Conservation (phyloP, 2,888 invertebrate species). For the Mermis nigrescens region DNA sequence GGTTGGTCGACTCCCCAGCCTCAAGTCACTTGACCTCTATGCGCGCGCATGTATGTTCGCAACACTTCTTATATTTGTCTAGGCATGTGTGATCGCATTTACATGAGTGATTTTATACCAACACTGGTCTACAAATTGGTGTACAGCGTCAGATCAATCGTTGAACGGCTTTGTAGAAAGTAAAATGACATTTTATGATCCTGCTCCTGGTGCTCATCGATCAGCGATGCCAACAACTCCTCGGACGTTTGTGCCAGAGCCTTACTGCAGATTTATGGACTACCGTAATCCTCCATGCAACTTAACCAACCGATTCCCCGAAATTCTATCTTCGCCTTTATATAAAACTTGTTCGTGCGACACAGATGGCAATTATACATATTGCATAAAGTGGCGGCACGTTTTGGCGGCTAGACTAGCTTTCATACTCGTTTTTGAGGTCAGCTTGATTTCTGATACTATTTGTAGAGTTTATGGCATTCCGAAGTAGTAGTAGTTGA, state of each 20-base stretch:
- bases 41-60: too few species aligned
- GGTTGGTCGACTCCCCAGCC: too few species aligned
- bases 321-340: background rate
- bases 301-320: too few species aligned
- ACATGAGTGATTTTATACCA: slow-evolving; percentile 91
- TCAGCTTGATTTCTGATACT: too few species aligned
- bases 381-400: slow-evolving; percentile 76
- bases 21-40: too few species aligned
- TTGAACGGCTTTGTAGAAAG: slow-evolving; percentile 65
- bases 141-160: slow-evolving; percentile 50
- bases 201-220: too few species aligned
- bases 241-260: too few species aligned
- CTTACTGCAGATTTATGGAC: slow-evolving; percentile 47
- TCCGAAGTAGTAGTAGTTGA: too few species aligned
- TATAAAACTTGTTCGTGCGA: slow-evolving; percentile 6
- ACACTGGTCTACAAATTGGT: slow-evolving; percentile 72
- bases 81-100: slow-evolving; percentile 93
- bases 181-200: slow-evolving; percentile 30
- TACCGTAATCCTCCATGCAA: slow-evolving; percentile 50
- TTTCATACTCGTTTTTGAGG: slow-evolving; percentile 83
- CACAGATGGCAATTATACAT: slow-evolving; percentile 24
- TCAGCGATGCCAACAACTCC: too few species aligned
- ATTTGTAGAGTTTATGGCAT: too few species aligned
- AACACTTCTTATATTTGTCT: too few species aligned
- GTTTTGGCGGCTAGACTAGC: slow-evolving; percentile 68